phyloP scores from a whole-genome alignment of 2,888 invertebrate species.

The Hemistola chrysoprasaria region DNA sequence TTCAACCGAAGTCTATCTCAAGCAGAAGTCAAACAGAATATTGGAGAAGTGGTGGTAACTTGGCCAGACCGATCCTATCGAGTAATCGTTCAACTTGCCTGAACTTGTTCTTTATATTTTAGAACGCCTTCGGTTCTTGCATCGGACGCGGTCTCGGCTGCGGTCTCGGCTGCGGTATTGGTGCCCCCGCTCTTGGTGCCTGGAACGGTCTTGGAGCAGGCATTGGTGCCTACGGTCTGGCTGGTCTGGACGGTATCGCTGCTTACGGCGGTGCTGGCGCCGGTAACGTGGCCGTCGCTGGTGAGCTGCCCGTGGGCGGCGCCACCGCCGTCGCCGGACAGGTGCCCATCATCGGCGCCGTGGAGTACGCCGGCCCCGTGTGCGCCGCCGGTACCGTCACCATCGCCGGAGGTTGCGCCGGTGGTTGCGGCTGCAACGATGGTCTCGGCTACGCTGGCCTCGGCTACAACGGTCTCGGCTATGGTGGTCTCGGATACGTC shows the following conservation, averaged over 20 bases:
- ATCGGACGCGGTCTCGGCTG: not conserved
- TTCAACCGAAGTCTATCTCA: too few relatives aligned
- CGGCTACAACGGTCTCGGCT: slow-evolving; percentile 4
- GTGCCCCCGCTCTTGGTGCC: slow-evolving; percentile 1
- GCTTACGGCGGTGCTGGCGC: slow-evolving; percentile 31
- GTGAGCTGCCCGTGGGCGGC: slow-evolving; percentile 37
- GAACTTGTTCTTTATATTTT: slow-evolving; percentile 12
- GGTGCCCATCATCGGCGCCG: slow-evolving; percentile 44
- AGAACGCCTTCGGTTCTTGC: slow-evolving; percentile 1
- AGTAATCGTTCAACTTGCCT: too few relatives aligned
- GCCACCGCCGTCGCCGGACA: slow-evolving; percentile 35
- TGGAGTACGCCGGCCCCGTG: slow-evolving; percentile 39
- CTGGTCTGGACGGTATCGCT: slow-evolving; percentile 1
- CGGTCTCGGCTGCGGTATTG: slow-evolving; percentile 1
- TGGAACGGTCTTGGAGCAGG: slow-evolving; percentile 1
- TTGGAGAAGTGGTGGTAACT: too few relatives aligned
- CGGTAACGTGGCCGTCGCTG: slow-evolving; percentile 33
- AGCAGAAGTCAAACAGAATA: too few relatives aligned
- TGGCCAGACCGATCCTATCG: too few relatives aligned
- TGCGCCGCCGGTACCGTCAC: slow-evolving; percentile 39
- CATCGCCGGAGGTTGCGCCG: slow-evolving; percentile 37
- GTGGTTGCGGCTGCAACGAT: slow-evolving; percentile 22
- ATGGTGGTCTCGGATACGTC: not conserved
- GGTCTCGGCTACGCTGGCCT: slow-evolving; percentile 2
- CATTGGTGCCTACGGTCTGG: slow-evolving; percentile 1